These are phyloP conservation scores for Cheilosia urbana DNA, from an alignment of 2,888 invertebrate genomes.

Conservation along the genomic window DNA sequence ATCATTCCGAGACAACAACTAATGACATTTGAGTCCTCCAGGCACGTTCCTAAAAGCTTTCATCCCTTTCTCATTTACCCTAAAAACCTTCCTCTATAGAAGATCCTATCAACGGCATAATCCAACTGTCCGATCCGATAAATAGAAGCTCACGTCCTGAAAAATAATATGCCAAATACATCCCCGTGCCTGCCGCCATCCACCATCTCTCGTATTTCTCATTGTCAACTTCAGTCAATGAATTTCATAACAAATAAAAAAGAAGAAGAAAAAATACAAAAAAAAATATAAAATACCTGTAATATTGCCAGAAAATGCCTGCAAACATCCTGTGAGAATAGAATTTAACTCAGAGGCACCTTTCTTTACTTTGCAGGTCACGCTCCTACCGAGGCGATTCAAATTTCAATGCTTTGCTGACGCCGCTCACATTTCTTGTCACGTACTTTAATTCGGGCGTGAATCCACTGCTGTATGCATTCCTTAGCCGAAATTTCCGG, in stretches of 20 bases:
- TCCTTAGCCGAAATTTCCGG: constrained; percentile 91
- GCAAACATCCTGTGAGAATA: not conserved
- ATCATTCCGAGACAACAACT: too few relatives aligned
- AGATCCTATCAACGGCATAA: too few relatives aligned
- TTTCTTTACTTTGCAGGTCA: constrained; percentile 82
- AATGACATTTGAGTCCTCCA: too few relatives aligned
- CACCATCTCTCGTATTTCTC: too few relatives aligned
- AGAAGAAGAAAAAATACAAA: not conserved
- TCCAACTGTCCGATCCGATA: too few relatives aligned
- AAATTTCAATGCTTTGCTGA: constrained; percentile 90
- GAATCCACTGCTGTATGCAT: constrained; percentile 95
- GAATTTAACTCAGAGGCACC: not conserved
- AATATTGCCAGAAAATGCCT: not conserved
- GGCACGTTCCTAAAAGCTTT: too few relatives aligned
- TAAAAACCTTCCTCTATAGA: too few relatives aligned
- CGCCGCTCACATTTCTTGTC: constrained; percentile 93
- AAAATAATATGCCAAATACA: too few relatives aligned
- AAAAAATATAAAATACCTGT: not conserved
- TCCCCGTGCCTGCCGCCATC: too few relatives aligned
- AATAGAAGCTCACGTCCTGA: too few relatives aligned
- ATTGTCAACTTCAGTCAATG: too few relatives aligned
- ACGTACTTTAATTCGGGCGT: constrained; percentile 95
- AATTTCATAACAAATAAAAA: not conserved
- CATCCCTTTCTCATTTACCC: too few relatives aligned
- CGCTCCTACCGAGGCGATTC: constrained; percentile 88